Evolutionary conservation across 2,113 vertebrate species (phyloP).

Genomic region (Pygoscelis antarcticus): DNA sequence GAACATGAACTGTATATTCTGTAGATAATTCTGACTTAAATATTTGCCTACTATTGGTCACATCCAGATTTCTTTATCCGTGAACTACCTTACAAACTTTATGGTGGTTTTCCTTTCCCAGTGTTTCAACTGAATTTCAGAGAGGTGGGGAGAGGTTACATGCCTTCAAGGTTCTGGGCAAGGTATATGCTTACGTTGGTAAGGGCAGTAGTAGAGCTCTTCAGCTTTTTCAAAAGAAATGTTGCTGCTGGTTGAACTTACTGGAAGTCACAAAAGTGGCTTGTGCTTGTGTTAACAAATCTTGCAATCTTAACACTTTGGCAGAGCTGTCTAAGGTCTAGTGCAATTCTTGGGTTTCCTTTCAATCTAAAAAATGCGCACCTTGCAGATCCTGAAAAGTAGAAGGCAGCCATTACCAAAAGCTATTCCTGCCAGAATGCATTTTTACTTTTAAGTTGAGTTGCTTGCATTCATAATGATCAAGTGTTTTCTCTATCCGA

Average conservation of each 20-base stretch:
- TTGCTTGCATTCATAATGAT: not conserved
- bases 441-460: not conserved
- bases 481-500: accelerated
- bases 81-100: not conserved
- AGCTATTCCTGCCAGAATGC: not conserved
- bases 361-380: not conserved
- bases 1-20: not conserved
- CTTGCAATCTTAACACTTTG: not conserved
- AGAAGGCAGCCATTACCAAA: not conserved
- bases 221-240: not conserved
- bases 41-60: not conserved
- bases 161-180: not conserved
- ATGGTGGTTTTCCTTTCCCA: not conserved
- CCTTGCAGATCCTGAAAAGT: not conserved
- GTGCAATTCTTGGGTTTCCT: not conserved
- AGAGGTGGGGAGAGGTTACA: not conserved
- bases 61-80: not conserved
- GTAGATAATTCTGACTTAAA: not conserved
- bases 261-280: not conserved
- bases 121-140: not conserved
- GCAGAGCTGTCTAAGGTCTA: not conserved
- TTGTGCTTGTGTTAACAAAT: constrained; percentile 28
- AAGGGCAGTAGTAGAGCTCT: not conserved
- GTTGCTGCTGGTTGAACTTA: not conserved
- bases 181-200: not conserved